These are phyloP conservation scores for Epirrhoe tristata DNA, from an alignment of 2,888 invertebrate species.

Conservation along the genomic window DNA sequence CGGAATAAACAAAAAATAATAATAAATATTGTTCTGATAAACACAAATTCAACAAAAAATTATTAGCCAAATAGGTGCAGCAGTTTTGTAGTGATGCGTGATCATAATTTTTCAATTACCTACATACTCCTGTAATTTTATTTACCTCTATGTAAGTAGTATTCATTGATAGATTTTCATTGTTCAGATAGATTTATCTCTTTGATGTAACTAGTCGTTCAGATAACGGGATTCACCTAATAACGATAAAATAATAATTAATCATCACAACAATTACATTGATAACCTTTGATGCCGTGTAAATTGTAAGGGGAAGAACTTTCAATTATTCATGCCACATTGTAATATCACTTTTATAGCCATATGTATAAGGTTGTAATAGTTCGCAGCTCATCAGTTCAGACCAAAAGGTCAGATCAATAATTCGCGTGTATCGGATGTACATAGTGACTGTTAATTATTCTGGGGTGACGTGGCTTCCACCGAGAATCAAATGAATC, in stretches of 20 bases:
- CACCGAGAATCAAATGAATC: not conserved
- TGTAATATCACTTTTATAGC: not conserved
- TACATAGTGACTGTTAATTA: constrained; percentile 1
- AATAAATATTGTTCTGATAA: no score
- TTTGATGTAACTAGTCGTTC: no score
- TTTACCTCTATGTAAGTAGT: not conserved
- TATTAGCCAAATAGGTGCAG: no score
- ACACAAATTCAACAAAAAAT: no score
- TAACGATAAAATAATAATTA: not conserved
- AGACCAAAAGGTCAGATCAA: constrained; percentile 19
- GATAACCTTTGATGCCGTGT: constrained; percentile 26
- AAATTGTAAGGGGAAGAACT: constrained; percentile 26
- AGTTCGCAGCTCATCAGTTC: not conserved
- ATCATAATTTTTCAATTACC: no score
- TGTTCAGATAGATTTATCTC: no score
- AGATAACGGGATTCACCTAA: not conserved
- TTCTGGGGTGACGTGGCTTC: constrained; percentile 19
- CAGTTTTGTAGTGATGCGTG: no score
- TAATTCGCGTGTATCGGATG: constrained; percentile 1
- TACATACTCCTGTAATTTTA: no score
- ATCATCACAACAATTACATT: not conserved
- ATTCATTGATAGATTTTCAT: no score
- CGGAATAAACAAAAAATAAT: no score
- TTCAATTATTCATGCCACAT: not conserved
- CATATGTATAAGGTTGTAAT: not conserved